Evolutionary conservation across 1,140 invertebrate genomes (phyloP).

Genomic region (Drosophila mojavensis): DNA sequence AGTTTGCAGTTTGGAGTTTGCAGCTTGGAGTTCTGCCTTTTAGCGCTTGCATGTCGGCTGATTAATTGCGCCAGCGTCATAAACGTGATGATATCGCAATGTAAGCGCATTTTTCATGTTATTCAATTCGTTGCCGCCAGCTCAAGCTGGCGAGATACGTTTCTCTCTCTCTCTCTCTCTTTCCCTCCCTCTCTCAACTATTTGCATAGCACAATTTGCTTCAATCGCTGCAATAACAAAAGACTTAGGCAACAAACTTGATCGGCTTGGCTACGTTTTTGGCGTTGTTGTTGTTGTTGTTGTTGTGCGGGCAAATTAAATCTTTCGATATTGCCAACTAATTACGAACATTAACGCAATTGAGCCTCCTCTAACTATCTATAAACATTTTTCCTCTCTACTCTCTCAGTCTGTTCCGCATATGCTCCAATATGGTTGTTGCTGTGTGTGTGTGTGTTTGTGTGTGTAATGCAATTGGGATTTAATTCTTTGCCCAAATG

Average conservation of each 20-base stretch:
- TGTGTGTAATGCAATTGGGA: constrained; percentile 41
- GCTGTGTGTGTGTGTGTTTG: constrained; percentile 5
- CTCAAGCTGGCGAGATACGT: constrained; percentile 26
- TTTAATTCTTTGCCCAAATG: constrained; percentile 77
- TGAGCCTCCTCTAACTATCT: constrained; percentile 45
- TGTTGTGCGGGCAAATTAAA: constrained; percentile 45
- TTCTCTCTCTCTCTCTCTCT: constrained; percentile 19
- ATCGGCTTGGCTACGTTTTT: constrained; percentile 50
- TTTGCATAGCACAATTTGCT: constrained; percentile 62
- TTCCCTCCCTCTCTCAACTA: constrained; percentile 44
- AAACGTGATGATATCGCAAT: constrained; percentile 83
- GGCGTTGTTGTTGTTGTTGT: neutral
- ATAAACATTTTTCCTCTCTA: constrained; percentile 20
- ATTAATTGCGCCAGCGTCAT: constrained; percentile 83
- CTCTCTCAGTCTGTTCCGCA: constrained; percentile 38
- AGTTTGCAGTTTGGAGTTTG: constrained; percentile 23
- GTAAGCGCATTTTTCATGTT: constrained; percentile 82
- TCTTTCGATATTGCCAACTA: constrained; percentile 76
- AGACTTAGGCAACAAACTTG: constrained; percentile 74
- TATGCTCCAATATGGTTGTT: constrained; percentile 1
- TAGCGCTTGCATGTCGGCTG: constrained; percentile 80
- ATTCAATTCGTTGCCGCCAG: constrained; percentile 80
- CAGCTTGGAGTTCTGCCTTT: constrained; percentile 60
- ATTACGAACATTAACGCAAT: constrained; percentile 78
- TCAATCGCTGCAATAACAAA: constrained; percentile 56